Percentiles rank a stretch among this genome's conserved stretches.
Conservation (phyloP, 2,888 invertebrate species). For the Lepidocyrtoides sp. region DNA sequence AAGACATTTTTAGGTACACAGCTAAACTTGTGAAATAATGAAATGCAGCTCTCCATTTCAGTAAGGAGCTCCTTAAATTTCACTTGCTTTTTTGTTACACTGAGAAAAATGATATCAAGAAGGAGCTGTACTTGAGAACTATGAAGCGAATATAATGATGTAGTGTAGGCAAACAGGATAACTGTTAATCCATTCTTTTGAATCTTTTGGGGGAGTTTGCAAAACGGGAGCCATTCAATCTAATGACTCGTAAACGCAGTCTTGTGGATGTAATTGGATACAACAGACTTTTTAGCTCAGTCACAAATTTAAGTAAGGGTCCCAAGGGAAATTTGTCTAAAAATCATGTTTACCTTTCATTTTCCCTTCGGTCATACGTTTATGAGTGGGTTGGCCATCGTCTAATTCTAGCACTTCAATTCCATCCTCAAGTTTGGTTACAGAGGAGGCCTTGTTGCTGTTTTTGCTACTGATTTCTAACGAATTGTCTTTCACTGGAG, state of each 20-base stretch:
- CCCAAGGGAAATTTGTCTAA: slow-evolving; percentile 18
- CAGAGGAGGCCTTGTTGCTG: slow-evolving; percentile 72
- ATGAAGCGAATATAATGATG: neutral
- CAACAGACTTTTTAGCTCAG: neutral
- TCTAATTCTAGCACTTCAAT: slow-evolving; percentile 85
- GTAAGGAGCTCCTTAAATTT: too few species aligned
- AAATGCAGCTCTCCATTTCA: too few species aligned
- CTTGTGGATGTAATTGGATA: slow-evolving; percentile 35
- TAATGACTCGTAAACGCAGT: neutral
- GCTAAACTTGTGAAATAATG: too few species aligned
- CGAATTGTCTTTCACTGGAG: slow-evolving; percentile 77
- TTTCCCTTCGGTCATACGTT: slow-evolving; percentile 76
- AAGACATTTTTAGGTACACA: too few species aligned
- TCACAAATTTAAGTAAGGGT: neutral
- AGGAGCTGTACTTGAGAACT: neutral
- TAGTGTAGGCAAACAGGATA: neutral
- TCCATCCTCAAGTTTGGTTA: slow-evolving; percentile 85
- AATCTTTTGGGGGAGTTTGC: neutral
- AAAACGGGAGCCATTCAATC: neutral
- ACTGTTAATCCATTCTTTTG: neutral
- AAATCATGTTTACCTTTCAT: slow-evolving; percentile 74
- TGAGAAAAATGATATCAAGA: neutral
- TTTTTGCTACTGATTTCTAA: slow-evolving; percentile 65
- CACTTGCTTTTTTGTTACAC: too few species aligned
- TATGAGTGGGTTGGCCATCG: slow-evolving; percentile 74